phyloP scores from a whole-genome alignment of 1,140 invertebrate species.

The Teleopsis dalmanni region DNA sequence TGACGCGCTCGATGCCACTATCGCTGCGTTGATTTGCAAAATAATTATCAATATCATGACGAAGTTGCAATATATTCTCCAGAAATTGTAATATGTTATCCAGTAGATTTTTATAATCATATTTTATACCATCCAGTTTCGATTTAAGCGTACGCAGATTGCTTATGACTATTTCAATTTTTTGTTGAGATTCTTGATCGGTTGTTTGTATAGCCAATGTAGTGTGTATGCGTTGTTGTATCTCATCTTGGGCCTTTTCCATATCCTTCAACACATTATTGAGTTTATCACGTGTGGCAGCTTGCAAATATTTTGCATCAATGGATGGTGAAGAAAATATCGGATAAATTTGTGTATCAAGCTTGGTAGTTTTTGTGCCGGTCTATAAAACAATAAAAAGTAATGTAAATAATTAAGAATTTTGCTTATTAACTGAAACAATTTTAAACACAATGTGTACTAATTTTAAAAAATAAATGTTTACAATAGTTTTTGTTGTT shows the following conservation, averaged over 20 bases:
- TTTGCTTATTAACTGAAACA: not conserved
- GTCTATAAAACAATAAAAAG: slow-evolving; percentile 49
- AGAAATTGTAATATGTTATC: slow-evolving; percentile 53
- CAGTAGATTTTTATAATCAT: slow-evolving; percentile 66
- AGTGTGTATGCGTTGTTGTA: slow-evolving; percentile 61
- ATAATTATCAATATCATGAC: slow-evolving; percentile 33
- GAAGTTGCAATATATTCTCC: slow-evolving; percentile 32
- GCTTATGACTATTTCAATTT: slow-evolving; percentile 53
- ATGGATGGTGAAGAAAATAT: slow-evolving; percentile 59
- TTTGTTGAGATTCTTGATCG: slow-evolving; percentile 54
- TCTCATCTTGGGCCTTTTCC: slow-evolving; percentile 61
- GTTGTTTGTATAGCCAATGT: slow-evolving; percentile 45
- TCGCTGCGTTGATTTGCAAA: slow-evolving; percentile 19
- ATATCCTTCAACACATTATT: slow-evolving; percentile 59
- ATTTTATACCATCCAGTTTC: slow-evolving; percentile 58
- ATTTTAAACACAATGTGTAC: too few species aligned
- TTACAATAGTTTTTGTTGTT: not conserved
- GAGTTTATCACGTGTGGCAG: slow-evolving; percentile 46
- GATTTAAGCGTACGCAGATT: slow-evolving; percentile 39
- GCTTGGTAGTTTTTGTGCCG: slow-evolving; percentile 64
- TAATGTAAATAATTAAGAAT: not conserved
- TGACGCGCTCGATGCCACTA: slow-evolving; percentile 26
- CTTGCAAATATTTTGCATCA: slow-evolving; percentile 53
- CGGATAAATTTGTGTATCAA: slow-evolving; percentile 69
- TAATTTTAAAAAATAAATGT: not conserved